Conservation (phyloP, 2,113 vertebrate genomes). For the Xiphophorus couchianus region DNA sequence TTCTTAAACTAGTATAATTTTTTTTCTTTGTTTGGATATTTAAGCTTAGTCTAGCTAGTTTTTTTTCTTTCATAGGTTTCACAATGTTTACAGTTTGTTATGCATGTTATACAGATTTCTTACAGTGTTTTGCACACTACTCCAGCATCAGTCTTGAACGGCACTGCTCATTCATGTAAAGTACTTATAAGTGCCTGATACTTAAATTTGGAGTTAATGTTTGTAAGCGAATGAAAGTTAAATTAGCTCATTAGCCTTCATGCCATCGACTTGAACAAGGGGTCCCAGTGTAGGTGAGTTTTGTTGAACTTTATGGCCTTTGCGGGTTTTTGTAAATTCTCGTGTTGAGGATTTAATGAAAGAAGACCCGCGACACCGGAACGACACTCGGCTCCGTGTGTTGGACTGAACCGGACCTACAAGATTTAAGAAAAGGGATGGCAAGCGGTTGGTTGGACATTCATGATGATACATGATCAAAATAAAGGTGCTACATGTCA, state of each 20-base stretch:
- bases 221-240: conserved; percentile 20
- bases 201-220: conserved; percentile 21
- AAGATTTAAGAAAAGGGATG: conserved; percentile 10
- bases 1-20: conserved; percentile 41
- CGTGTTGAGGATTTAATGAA: background rate
- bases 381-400: background rate
- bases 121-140: conserved; percentile 71
- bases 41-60: conserved; percentile 51
- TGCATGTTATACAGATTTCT: conserved; percentile 57
- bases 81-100: conserved; percentile 71
- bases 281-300: conserved; percentile 19
- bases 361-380: background rate
- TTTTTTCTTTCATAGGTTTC: conserved; percentile 35
- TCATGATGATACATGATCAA: conserved; percentile 26
- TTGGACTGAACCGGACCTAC: conserved; percentile 52
- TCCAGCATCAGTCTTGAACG: conserved; percentile 38
- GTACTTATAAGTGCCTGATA: conserved; percentile 66
- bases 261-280: conserved; percentile 42
- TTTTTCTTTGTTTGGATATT: conserved; percentile 42
- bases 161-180: conserved; percentile 39
- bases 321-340: background rate
- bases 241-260: conserved; percentile 33
- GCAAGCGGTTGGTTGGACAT: conserved; percentile 2
- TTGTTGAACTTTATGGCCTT: background rate
- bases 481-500: conserved; percentile 43